Conservation (phyloP, 2,113 vertebrate species). For the Collichthys lucidus region DNA sequence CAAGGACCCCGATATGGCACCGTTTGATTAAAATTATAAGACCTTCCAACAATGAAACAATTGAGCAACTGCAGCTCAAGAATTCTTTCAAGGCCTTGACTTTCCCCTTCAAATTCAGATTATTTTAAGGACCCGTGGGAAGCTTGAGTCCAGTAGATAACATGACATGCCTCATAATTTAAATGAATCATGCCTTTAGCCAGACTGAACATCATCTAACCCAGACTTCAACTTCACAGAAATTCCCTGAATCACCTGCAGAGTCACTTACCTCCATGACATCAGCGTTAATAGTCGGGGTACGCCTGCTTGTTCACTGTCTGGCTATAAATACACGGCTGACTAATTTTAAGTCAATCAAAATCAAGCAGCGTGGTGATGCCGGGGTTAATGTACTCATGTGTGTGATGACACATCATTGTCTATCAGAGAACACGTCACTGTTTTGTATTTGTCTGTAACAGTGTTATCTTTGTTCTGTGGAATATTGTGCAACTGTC, state of each 20-base stretch:
- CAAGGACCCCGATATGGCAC: no score
- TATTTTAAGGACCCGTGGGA: no score
- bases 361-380: neutral
- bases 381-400: neutral
- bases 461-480: neutral
- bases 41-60: no score
- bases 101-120: no score
- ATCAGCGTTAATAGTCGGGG: neutral
- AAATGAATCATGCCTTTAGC: conserved; percentile 4
- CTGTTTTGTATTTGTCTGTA: neutral
- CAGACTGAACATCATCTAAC: neutral
- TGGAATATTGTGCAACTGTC: neutral
- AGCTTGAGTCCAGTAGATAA: neutral
- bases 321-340: conserved; percentile 16
- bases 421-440: neutral
- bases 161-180: neutral
- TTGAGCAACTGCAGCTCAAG: no score
- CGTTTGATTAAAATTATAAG: no score
- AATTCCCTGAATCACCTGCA: neutral
- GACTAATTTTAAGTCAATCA: neutral
- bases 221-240: neutral
- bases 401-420: neutral
- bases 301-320: conserved; percentile 9
- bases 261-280: conserved; percentile 2
- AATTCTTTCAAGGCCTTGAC: no score